phyloP scores from a whole-genome alignment of 2,113 vertebrate genomes.

The Ceyx cyanopectus region DNA sequence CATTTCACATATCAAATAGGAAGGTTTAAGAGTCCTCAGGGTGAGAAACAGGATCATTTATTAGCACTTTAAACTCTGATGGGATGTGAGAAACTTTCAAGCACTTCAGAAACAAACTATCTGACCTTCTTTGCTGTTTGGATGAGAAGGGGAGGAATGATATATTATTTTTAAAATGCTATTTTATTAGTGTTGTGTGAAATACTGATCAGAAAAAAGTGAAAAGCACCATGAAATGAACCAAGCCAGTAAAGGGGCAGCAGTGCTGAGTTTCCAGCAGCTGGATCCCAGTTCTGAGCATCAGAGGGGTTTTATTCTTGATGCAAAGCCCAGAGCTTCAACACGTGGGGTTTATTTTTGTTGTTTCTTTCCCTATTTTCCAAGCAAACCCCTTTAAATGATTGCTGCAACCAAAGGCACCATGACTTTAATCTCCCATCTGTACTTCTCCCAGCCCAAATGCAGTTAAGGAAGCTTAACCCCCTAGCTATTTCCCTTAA shows the following conservation, averaged over 20 bases:
- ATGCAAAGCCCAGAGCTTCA: neutral
- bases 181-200: neutral
- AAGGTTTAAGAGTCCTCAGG: neutral
- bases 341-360: rapidly evolving
- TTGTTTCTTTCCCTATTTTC: neutral
- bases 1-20: neutral
- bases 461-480: neutral
- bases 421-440: neutral
- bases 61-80: neutral
- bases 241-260: neutral
- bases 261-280: neutral
- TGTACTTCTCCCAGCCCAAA: neutral
- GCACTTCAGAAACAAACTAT: neutral
- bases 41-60: neutral
- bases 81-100: neutral
- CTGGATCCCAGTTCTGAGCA: neutral
- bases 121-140: neutral
- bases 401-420: neutral
- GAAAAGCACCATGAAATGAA: neutral
- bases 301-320: neutral
- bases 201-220: neutral
- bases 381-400: neutral
- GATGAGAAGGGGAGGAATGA: neutral
- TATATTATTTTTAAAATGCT: neutral
- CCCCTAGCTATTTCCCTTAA: neutral